phyloP scores from a whole-genome alignment of 2,888 invertebrate genomes.

The Calephelis perditalis region DNA sequence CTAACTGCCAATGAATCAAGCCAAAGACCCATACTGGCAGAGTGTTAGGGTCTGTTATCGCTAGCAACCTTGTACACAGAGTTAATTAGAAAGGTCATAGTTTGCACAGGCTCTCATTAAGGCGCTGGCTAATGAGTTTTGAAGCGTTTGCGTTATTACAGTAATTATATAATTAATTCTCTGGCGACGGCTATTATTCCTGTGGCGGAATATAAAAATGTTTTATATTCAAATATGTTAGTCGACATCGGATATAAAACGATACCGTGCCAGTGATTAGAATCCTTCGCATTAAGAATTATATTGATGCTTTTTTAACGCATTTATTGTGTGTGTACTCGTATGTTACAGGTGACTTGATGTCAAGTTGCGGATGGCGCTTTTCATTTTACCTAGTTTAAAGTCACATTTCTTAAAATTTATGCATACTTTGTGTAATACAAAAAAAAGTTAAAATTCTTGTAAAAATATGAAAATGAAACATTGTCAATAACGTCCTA shows the following conservation, averaged over 20 bases:
- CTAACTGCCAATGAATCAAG: constrained; percentile 29
- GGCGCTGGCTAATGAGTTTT: constrained; percentile 9
- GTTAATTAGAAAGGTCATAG: constrained; percentile 1
- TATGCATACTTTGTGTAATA: too few species aligned
- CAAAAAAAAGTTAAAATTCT: too few species aligned
- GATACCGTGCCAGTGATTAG: too few species aligned
- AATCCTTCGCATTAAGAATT: too few species aligned
- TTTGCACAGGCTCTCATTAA: constrained; percentile 10
- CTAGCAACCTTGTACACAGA: constrained; percentile 2
- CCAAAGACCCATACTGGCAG: constrained; percentile 28
- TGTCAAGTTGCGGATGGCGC: too few species aligned
- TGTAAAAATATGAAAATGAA: too few species aligned
- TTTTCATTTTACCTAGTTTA: too few species aligned
- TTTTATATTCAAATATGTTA: not conserved
- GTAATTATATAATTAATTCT: constrained; percentile 30
- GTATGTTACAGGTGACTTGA: too few species aligned
- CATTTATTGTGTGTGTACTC: too few species aligned
- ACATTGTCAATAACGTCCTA: too few species aligned
- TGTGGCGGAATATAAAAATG: not conserved
- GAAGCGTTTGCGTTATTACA: constrained; percentile 22
- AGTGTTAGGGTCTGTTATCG: constrained; percentile 20
- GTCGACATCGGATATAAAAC: not conserved
- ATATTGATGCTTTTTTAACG: too few species aligned
- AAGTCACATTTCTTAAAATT: too few species aligned
- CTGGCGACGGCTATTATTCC: constrained; percentile 18